phyloP scores from a whole-genome alignment of 2,888 invertebrate genomes.

The Rhaphigaster nebulosa region DNA sequence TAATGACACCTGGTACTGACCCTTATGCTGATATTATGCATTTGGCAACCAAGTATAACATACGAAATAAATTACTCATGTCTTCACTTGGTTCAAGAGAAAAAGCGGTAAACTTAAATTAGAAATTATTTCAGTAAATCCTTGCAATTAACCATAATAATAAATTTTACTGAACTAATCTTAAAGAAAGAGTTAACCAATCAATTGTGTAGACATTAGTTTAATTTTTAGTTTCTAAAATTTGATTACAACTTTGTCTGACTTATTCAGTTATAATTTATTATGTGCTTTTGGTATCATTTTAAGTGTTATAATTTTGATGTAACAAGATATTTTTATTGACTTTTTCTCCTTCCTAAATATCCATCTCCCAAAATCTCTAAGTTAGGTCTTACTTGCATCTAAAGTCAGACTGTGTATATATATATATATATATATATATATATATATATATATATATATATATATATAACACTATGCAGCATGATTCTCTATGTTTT shows the following conservation, averaged over 20 bases:
- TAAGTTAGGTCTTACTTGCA: no score
- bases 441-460: no score
- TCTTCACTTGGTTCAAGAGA: not conserved
- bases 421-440: no score
- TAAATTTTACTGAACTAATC: not conserved
- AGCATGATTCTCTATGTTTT: no score
- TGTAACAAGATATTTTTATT: not conserved
- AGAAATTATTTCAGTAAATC: not conserved
- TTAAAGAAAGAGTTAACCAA: not conserved
- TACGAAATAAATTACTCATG: slow-evolving; percentile 18
- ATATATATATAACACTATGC: no score
- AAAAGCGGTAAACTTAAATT: not conserved
- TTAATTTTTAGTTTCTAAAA: not conserved
- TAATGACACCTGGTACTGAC: slow-evolving; percentile 30
- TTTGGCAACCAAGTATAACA: not conserved
- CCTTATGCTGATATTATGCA: slow-evolving; percentile 30
- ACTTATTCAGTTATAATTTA: not conserved
- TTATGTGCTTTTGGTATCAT: not conserved
- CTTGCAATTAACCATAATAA: not conserved
- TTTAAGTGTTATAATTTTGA: not conserved
- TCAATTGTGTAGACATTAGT: not conserved
- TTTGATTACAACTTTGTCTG: not conserved
- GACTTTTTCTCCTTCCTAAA: no score
- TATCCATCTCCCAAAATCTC: no score
- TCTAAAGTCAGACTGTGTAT: no score